Percentiles rank a stretch among this genome's conserved stretches.
Evolutionary conservation across 2,888 invertebrate species (phyloP).

Genomic region (Subacronicta megacephala): DNA sequence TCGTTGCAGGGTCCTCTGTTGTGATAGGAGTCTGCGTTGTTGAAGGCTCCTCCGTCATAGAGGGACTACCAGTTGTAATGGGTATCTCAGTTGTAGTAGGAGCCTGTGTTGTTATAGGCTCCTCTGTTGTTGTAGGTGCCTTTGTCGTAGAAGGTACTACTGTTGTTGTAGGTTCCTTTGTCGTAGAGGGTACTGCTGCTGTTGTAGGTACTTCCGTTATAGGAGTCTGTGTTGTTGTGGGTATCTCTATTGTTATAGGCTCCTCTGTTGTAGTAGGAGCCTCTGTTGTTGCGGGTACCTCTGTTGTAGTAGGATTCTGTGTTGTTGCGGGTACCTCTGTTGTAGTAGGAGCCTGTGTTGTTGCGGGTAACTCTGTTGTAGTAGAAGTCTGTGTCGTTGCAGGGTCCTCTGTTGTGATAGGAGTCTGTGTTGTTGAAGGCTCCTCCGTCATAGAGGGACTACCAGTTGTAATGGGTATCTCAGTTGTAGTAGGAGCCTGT

Average conservation of each 20-base stretch:
- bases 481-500: conserved; percentile 10
- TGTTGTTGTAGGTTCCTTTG: conserved; percentile 3
- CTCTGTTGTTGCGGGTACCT: conserved; percentile 17
- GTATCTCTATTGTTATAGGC: too few relatives aligned
- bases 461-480: neutral
- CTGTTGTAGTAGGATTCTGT: conserved; percentile 14
- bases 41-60: too few relatives aligned
- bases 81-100: too few relatives aligned
- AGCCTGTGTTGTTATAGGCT: too few relatives aligned
- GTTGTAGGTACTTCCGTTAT: too few relatives aligned
- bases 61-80: too few relatives aligned
- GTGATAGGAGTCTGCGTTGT: too few relatives aligned
- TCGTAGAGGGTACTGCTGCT: too few relatives aligned
- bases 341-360: conserved; percentile 8
- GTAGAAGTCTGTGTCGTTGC: neutral
- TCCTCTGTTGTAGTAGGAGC: conserved; percentile 10
- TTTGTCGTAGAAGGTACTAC: neutral
- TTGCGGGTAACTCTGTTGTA: conserved; percentile 5
- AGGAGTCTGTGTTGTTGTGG: too few relatives aligned
- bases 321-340: conserved; percentile 15
- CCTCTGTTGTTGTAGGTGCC: conserved; percentile 4
- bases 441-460: too few relatives aligned
- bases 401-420: neutral
- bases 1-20: too few relatives aligned
- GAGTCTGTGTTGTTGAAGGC: neutral